Evolutionary conservation across 92 coral and sea anemone genomes (phyloP), one percentile per base, ranked within the genome.

Genomic region (Phenganax stokvisi): DNA sequence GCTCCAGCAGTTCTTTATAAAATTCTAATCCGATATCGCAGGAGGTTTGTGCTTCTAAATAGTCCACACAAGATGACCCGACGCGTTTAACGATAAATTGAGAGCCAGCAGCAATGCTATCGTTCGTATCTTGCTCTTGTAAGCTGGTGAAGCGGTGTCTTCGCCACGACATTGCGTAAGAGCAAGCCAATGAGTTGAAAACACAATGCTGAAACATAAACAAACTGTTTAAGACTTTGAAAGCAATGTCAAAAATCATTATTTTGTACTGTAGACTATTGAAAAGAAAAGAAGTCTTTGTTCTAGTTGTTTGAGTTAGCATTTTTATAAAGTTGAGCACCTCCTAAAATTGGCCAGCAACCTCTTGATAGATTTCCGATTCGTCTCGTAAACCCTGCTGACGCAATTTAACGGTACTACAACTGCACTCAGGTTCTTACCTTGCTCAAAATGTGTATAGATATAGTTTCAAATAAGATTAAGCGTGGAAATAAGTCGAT

Each of bases 71-170:
- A 10, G 81, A 60, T 9, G 81, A 77, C 13, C 81, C 81, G 47
- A 77, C 71, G 59, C 66, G 66, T 9, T 9, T 31, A n/a, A 77
- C 71, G 8, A 60, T 12, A 59, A 77, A 77, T 71, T 58, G 71
- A 44, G 55, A 12, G 1, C 81, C 81, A 56, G 81, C 81, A 9
- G 12, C 66, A 31, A 77, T n/a, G 31, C n/a, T 77, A 47, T 77
- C 81, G 4, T 31, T 44, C 47, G 31, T 31, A 10, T 77, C 81
- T 62, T 77, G 56, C 27, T 59, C 57, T 37, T 77, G 55, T 25
- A 77, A 52, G 17, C 71, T 60, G 10, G 47, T 31, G 52, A 77
- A 77, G 54, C 81, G 81, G 31, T 77, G 81, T 60, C 51, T 77
- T 64, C 66, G 64, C 81, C 81, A 77, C 15, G 62, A 31, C 81